Conservation (phyloP, 2,888 invertebrate species). For the Diplolepis rosae region DNA sequence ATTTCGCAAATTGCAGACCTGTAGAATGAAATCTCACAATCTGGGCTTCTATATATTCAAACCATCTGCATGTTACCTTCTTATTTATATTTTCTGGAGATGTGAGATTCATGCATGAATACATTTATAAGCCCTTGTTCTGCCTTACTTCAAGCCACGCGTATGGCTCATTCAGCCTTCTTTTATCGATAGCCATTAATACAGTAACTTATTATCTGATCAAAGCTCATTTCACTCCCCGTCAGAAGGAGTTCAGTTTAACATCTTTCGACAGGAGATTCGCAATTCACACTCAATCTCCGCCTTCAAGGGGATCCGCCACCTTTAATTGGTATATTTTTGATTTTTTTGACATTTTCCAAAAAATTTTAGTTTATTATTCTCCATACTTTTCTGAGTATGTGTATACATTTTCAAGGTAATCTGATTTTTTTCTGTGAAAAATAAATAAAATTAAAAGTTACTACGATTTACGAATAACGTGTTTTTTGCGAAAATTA, state of each 20-base stretch:
- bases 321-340: no score
- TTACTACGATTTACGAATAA: no score
- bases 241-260: background rate
- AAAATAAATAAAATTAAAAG: no score
- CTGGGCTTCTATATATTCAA: constrained; percentile 51
- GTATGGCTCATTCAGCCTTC: background rate
- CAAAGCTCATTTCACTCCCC: background rate
- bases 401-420: no score
- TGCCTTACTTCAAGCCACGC: background rate
- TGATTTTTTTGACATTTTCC: no score
- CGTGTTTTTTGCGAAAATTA: no score
- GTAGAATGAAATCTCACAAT: constrained; percentile 66
- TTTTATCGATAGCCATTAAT: background rate
- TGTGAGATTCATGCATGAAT: background rate
- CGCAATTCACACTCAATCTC: background rate
- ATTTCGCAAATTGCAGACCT: constrained; percentile 67
- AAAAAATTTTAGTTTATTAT: no score
- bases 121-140: background rate
- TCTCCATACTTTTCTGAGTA: no score
- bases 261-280: background rate
- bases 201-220: background rate
- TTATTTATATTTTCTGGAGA: background rate
- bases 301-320: no score
- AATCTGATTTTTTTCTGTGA: no score
- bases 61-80: background rate